A percentile compares a stretch with the other conserved stretches of the same genome.
These are phyloP conservation scores for Alosa sapidissima DNA, from an alignment of 2,797 vertebrate species.

Conservation along the genomic window DNA sequence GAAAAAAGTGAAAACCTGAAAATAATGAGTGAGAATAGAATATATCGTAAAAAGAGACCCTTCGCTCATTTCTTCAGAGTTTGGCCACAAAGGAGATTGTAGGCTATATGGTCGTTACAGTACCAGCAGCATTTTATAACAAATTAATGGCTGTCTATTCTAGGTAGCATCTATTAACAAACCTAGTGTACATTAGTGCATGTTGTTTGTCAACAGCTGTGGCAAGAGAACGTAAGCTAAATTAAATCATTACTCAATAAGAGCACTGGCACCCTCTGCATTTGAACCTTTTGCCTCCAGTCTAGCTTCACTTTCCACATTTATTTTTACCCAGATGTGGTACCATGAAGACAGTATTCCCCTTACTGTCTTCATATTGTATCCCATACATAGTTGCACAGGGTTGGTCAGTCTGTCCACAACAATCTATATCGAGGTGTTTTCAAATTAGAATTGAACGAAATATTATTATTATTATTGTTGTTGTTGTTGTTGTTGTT, in stretches of 20 bases:
- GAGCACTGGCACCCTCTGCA: neutral
- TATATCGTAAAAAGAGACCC: too few species aligned
- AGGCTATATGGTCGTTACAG: neutral
- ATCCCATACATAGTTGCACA: neutral
- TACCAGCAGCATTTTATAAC: neutral
- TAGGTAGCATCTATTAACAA: neutral
- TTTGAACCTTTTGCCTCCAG: neutral
- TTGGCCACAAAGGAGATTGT: neutral
- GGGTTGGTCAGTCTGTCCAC: neutral
- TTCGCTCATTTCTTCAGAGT: neutral
- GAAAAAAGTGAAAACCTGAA: neutral
- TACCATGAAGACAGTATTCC: neutral
- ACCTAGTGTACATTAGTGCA: neutral
- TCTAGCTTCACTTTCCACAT: neutral
- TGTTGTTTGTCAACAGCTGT: neutral
- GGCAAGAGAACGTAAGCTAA: neutral
- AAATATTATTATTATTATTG: neutral
- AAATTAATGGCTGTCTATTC: neutral
- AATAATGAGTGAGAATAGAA: too few species aligned
- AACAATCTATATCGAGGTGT: neutral
- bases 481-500: too few species aligned
- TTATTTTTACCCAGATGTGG: neutral
- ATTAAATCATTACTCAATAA: neutral
- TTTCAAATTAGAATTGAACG: neutral
- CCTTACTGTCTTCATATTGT: neutral